A percentile compares a stretch with the other conserved stretches of the same genome.
Conservation (phyloP, 2,113 vertebrate species). For the Nannospalax galili region DNA sequence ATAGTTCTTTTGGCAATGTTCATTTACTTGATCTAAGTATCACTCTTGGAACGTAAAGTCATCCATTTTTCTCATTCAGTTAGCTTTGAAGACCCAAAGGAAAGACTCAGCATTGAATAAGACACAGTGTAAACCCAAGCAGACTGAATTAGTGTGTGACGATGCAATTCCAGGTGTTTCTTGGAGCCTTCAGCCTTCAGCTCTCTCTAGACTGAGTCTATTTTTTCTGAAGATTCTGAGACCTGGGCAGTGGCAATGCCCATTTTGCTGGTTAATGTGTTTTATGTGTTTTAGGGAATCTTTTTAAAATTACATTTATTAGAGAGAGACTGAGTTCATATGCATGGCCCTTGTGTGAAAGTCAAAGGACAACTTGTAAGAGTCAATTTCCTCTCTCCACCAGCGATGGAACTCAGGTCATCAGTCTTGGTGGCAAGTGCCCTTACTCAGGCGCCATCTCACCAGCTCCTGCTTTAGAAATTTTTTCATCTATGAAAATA, state of each 20-base stretch:
- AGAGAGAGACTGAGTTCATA: neutral
- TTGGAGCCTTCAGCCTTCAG: neutral
- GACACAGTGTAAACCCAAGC: neutral
- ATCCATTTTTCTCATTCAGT: neutral
- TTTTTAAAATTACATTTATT: neutral
- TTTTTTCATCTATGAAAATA: slow-evolving; percentile 16
- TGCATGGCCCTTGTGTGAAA: neutral
- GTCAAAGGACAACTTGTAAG: neutral
- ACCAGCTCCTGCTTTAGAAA: neutral
- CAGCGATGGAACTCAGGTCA: neutral
- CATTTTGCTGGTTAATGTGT: neutral
- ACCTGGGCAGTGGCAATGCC: neutral
- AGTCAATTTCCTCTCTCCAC: neutral
- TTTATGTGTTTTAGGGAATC: neutral
- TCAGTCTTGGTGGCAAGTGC: neutral
- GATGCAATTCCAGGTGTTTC: fast-evolving
- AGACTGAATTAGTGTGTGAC: neutral
- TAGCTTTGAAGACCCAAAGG: neutral
- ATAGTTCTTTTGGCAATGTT: neutral
- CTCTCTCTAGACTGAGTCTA: neutral
- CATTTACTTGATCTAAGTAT: neutral
- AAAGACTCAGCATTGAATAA: neutral
- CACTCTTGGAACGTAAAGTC: neutral
- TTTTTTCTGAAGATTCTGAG: neutral
- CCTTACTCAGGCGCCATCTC: too few species aligned